phyloP scores from a whole-genome alignment of 2,888 invertebrate species.

The Sceliomorpha sp. region DNA sequence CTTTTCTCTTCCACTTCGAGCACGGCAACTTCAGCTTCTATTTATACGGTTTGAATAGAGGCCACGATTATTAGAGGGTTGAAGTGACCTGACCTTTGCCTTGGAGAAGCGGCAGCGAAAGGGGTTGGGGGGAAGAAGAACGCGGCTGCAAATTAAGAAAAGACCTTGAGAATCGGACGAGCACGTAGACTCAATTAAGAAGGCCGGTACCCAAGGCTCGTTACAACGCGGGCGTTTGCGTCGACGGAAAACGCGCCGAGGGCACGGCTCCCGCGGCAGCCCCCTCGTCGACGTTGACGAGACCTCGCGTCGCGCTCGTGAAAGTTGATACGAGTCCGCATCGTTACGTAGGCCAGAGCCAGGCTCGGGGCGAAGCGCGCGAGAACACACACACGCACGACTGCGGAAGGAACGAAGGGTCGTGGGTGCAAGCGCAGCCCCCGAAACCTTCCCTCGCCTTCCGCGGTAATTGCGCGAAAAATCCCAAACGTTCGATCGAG shows the following conservation, averaged over 20 bases:
- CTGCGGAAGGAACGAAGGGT: slow-evolving; percentile 38
- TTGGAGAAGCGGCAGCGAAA: slow-evolving; percentile 15
- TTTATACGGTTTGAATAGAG: slow-evolving; percentile 12
- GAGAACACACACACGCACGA: slow-evolving; percentile 33
- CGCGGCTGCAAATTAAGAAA: slow-evolving; percentile 44
- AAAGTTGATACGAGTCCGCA: slow-evolving; percentile 50
- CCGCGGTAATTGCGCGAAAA: slow-evolving; percentile 44
- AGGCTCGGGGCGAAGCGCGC: slow-evolving; percentile 10
- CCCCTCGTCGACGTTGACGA: slow-evolving; percentile 23
- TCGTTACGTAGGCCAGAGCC: too few species aligned
- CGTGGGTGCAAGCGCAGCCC: slow-evolving; percentile 36
- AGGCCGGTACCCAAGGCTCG: slow-evolving; percentile 26
- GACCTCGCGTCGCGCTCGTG: slow-evolving; percentile 16
- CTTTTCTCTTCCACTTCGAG: slow-evolving; percentile 7
- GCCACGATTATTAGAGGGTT: slow-evolving; percentile 26
- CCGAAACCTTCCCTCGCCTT: slow-evolving; percentile 7
- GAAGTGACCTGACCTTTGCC: slow-evolving; percentile 44
- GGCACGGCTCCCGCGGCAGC: slow-evolving; percentile 5
- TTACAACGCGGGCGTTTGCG: slow-evolving; percentile 19
- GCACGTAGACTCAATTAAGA: slow-evolving; percentile 59
- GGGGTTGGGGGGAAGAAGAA: slow-evolving; percentile 18
- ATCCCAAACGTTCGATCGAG: slow-evolving; percentile 34
- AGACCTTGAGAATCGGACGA: slow-evolving; percentile 34
- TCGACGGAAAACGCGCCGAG: slow-evolving; percentile 10
- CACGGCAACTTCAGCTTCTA: slow-evolving; percentile 19